Evolutionary conservation across 1,140 invertebrate genomes (phyloP).

Genomic region (Ditylenchus dipsaci): DNA sequence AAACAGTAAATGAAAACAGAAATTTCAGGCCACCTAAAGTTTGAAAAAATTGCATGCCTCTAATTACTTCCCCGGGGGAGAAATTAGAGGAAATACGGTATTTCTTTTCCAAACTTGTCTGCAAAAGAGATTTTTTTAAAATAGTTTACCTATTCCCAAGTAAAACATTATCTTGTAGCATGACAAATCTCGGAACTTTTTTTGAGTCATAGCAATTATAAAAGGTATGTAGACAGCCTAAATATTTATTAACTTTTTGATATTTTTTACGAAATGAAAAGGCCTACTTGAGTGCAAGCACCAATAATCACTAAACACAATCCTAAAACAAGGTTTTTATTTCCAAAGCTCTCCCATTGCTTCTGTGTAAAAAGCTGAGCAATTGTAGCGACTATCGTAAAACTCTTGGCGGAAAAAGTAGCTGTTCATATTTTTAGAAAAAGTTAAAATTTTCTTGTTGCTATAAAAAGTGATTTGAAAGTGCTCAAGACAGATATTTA

Average conservation of each 20-base stretch:
- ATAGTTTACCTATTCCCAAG: slow-evolving; percentile 6
- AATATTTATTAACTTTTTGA: background rate
- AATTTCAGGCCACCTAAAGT: no score
- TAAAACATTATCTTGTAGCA: slow-evolving; percentile 33
- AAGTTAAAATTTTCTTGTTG: no score
- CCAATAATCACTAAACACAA: background rate
- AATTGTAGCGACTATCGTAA: slow-evolving; percentile 8
- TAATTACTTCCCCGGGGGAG: no score
- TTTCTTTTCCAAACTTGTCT: no score
- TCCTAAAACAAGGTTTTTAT: background rate
- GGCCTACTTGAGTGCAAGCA: background rate
- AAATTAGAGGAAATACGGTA: no score
- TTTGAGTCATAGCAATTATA: slow-evolving; percentile 14
- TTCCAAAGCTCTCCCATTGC: slow-evolving; percentile 5
- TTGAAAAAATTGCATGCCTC: no score
- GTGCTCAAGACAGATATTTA: no score
- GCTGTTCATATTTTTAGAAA: no score
- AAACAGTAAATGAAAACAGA: no score
- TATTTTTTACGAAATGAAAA: background rate
- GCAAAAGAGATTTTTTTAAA: no score
- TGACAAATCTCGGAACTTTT: slow-evolving; percentile 13
- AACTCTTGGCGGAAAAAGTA: slow-evolving; percentile 5
- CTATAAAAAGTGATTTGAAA: no score
- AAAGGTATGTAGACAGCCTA: slow-evolving; percentile 17
- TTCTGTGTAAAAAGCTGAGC: background rate